Conservation (phyloP, 2,113 vertebrate genomes). For the Bujurquina vittata region DNA sequence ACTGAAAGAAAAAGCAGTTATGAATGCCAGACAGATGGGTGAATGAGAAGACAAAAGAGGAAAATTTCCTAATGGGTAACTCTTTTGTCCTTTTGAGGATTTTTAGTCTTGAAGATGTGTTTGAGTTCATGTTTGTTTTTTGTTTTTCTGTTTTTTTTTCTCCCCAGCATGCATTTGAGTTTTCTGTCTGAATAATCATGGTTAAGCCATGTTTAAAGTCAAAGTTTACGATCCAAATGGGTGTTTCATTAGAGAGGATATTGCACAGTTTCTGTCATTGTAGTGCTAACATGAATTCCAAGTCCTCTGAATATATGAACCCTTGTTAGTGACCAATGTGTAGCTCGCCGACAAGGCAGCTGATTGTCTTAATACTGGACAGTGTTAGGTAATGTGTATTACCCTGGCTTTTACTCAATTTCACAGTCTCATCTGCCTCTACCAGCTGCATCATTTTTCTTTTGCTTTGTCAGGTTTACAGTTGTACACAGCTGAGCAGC, state of each 20-base stretch:
- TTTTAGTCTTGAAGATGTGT: not conserved
- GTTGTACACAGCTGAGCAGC: not conserved
- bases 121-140: not conserved
- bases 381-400: not conserved
- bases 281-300: not conserved
- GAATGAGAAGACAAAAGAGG: not conserved
- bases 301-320: not conserved
- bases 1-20: not conserved
- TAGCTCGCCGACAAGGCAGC: not conserved
- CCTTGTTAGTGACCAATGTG: not conserved
- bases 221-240: not conserved
- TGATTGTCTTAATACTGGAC: not conserved
- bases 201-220: no score
- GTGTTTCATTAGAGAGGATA: not conserved
- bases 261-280: not conserved
- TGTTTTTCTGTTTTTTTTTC: no score
- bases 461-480: not conserved
- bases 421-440: not conserved
- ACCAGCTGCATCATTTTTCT: not conserved
- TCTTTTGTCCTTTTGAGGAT: not conserved
- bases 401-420: not conserved
- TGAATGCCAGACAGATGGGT: not conserved
- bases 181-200: no score
- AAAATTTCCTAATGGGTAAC: not conserved
- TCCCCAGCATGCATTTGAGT: no score